Evolutionary conservation across 35 echinoderm and acorn worm genomes (phyloP), one percentile per base, ranked within the genome.

Genomic region (Chiridota heheva): DNA sequence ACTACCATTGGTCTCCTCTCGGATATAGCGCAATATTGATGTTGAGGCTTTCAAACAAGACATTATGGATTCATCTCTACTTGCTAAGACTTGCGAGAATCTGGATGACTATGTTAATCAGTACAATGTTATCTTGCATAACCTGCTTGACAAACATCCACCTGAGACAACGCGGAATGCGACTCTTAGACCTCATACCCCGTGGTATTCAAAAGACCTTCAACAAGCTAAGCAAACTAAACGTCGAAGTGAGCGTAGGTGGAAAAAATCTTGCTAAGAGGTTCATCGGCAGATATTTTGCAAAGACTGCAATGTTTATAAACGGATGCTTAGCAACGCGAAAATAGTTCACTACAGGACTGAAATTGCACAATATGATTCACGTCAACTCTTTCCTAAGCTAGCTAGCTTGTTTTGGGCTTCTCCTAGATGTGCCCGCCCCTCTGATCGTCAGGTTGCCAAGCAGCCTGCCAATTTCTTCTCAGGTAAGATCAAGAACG

Each of bases 1-100:
- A 32, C 17, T 35, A 67, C 24, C 63, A 67, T 67, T 67, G n/a
- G n/a, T 67, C 37, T 67, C 63, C 26, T 67, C 29, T 2, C 63
- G 63, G 35, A 16, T 32, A 67, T 32, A 32, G 29, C 29, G 37
- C 63, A 3, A 67, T 32, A 28, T 5, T 35, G 37, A 67, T 37
- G 63, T 30, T 67, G 24, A 25, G 16, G 63, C 29, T 67, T 37
- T 67, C 63, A 67, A 32, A 18, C 30, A 15, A 22, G 63, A 67
- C 63, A 67, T 7, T 7, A 30, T 18, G 6, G 7, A 26, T 7
- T 63, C 26, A 7, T 18, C 8, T 30, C 60, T 63, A 7, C 60
- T 63, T 53, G 10, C 48, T 53, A 22, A 13, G 48, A 10, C 22
- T 22, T 22, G 22, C 48, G 48, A 53, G 10, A 63, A 6, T 30